Evolutionary conservation across 2,797 vertebrate species (phyloP).

Genomic region (Melanotaenia parkinsoni): DNA sequence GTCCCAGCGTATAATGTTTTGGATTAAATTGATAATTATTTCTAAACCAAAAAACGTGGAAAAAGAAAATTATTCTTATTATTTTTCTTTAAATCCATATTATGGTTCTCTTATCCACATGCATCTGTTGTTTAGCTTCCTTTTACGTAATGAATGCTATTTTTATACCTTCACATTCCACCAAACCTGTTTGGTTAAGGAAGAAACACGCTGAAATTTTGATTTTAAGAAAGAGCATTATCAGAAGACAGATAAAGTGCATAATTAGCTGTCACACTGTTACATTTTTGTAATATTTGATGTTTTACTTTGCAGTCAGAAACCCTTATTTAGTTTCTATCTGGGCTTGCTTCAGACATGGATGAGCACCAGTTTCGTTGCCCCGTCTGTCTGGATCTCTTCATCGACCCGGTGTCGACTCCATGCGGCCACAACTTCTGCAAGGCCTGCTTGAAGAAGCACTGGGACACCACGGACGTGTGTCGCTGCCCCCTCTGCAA

Average conservation of each 20-base stretch:
- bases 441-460: slow-evolving; percentile 8
- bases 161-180: not conserved
- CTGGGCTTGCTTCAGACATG: not conserved
- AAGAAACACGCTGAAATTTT: not conserved
- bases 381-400: slow-evolving; percentile 24
- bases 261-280: too few species aligned
- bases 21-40: not conserved
- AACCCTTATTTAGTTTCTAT: not conserved
- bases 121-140: not conserved
- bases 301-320: not conserved
- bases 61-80: not conserved
- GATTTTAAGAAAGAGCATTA: not conserved
- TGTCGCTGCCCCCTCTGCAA: slow-evolving; percentile 34
- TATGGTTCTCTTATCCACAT: not conserved
- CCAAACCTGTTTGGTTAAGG: not conserved
- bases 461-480: slow-evolving; percentile 22
- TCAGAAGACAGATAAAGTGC: not conserved
- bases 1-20: too few species aligned
- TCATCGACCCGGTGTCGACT: slow-evolving; percentile 1
- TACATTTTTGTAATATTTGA: not conserved
- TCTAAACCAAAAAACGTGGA: not conserved
- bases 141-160: not conserved
- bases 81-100: not conserved
- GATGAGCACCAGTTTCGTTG: slow-evolving; percentile 16
- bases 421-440: slow-evolving; percentile 43